Percentiles rank a stretch among this genome's conserved stretches.
Conservation (phyloP, 2,113 vertebrate species). For the cat (Felis catus) region F.catus_Fca126_mat1.0 CM031424.1:65475001-65475500, state of each 20-base stretch:
- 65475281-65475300: neutral
- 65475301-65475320: neutral
- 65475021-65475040: too few species aligned
- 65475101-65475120: too few species aligned
- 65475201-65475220: neutral
- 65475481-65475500: neutral
- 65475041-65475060: too few species aligned
- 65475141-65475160: too few species aligned
- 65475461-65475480: neutral
- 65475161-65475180: neutral
- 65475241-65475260: neutral
- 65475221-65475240: neutral
- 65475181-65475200: neutral
- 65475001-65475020: too few species aligned
- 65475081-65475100: too few species aligned
- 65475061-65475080: too few species aligned
- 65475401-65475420: neutral
- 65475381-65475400: conserved; percentile 21
- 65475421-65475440: neutral
- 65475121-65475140: too few species aligned
- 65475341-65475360: neutral
- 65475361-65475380: neutral
- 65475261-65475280: neutral
- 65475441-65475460: neutral
- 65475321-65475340: too few species aligned